Base-by-base conservation (phyloP, 2,888 invertebrate genomes). In the Drosophila picticornis region DNA sequence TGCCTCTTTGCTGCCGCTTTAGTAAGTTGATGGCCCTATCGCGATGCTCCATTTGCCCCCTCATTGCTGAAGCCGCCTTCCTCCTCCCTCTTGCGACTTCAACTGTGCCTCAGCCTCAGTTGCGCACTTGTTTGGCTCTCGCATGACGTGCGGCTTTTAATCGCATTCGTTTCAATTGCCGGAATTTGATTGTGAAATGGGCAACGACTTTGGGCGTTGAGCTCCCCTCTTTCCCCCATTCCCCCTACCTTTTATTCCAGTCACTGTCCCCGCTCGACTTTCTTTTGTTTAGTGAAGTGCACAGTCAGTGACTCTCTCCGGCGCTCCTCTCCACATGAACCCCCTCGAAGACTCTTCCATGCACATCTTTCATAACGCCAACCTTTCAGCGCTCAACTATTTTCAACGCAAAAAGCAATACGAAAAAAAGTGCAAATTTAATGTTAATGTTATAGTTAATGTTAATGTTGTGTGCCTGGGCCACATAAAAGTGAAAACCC, bases 161-260 rank as follows among this genome's bases (percentile, higher is more conserved):
- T 90, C 87, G 90, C 87, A 89, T 90, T 90, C 90, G 89, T 75
- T 85, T 89, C 86, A 90, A 86, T 90, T 90, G 86, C 81, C 84
- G 87, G 88, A 85, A 90, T 86, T 80, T 86, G 75, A 88, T 87
- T 90, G 87, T 90, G 81, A 90, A 90, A 88, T 81, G 71, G 75
- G 75, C 86, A 55, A 79, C 75, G 88, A 71, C 88, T 82, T 75
- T 73, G 72, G 83, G 86, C 77, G 72, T 88, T 65, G 51, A 73
- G 75, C 55, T 29, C 13, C 31, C 32, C 36, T 22, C 19, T 29
- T 2, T 5, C 11, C 25, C 11, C 38, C 2, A 25, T 19, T 4
- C 27, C 7, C 11, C 22, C 22, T 11, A 6, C 16, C 19, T 50
- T 16, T 16, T 25, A 9, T 9, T 46, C 2, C 25, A 46, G 4